Conservation (phyloP, 2,888 invertebrate genomes). For the Trichacis sp. region DNA sequence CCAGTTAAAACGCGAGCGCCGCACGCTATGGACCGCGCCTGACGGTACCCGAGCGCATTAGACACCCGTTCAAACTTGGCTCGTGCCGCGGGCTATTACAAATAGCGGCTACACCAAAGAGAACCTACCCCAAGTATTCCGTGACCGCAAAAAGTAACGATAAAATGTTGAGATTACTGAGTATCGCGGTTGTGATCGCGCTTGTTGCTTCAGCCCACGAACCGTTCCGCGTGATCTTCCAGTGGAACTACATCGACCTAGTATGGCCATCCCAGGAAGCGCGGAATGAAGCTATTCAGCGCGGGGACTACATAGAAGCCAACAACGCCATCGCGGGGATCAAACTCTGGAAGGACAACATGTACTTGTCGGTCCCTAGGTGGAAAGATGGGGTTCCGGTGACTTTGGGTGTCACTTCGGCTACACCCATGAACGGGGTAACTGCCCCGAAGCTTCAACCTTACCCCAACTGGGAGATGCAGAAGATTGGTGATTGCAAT, state of each 20-base stretch:
- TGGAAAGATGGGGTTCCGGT: constrained; percentile 80
- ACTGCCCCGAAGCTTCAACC: constrained; percentile 75
- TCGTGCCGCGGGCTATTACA: constrained; percentile 38
- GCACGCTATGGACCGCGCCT: constrained; percentile 43
- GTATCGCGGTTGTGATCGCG: constrained; percentile 26
- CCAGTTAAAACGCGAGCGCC: constrained; percentile 62
- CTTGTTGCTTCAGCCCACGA: constrained; percentile 43
- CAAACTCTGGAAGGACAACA: constrained; percentile 76
- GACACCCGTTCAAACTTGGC: constrained; percentile 44
- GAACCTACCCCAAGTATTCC: no score
- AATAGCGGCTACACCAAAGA: constrained; percentile 40
- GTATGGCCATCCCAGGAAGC: constrained; percentile 74
- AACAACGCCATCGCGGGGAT: constrained; percentile 79
- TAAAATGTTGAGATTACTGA: constrained; percentile 31
- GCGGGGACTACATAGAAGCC: constrained; percentile 75
- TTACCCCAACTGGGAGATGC: constrained; percentile 80
- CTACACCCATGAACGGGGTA: constrained; percentile 68
- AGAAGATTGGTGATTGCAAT: constrained; percentile 76
- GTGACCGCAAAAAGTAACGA: no score
- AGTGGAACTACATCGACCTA: constrained; percentile 78
- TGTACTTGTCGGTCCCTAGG: constrained; percentile 79
- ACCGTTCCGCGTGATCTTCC: constrained; percentile 78
- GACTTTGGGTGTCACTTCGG: constrained; percentile 75
- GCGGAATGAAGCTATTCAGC: constrained; percentile 71
- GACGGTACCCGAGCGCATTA: constrained; percentile 25